Evolutionary conservation across 53 echinoderm and acorn worm species (phyloP), one percentile per base, ranked within the genome.

Genomic region (Apostichopus leukothele): DNA sequence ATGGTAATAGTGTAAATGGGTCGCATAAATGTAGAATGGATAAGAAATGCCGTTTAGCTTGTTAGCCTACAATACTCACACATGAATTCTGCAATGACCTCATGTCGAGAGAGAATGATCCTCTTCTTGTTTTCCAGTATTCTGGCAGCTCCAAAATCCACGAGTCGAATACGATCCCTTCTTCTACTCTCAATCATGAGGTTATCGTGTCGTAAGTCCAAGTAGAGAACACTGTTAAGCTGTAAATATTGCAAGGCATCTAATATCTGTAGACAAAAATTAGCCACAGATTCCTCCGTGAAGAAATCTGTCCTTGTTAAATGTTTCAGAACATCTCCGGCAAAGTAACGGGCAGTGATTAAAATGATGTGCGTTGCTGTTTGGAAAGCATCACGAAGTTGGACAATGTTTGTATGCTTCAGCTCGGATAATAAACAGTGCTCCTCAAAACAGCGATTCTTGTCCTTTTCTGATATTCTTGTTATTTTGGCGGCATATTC

Each of bases 181-280:
- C 96, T 75, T 76, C 96, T 78, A 68, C 96, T 96, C 84, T 93
- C 96, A 79, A 96, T 83, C 83, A 96, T 66, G 10, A 96, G 88
- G 84, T 95, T 96, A 84, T 96, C 96, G 68, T 95, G 96, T 74
- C 96, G 73, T 59, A 96, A 75, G 90, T 96, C 96, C 52, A 96
- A 90, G 67, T 95, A 92, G 8, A 92, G 92, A 14, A 96, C 88
- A 54, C 89, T 92, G 78, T 86, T 90, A 80, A 91, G 88, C 71
- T 95, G 93, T 75, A 96, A 83, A 67, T 93, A 95, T 52, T 92
- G 90, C 53, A 96, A 92, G 27, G 95, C 93, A 78, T 90, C 93
- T 79, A 96, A 80, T 19, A 96, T 77, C 86, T 93, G 88, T 52
- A 74, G 74, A 21, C 63, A 91, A 21, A 74, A 76, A 88, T 91